Evolutionary conservation across 2,797 vertebrate genomes (phyloP), one percentile per base, ranked within the genome.

Genomic region (Gastrophryne carolinensis): DNA sequence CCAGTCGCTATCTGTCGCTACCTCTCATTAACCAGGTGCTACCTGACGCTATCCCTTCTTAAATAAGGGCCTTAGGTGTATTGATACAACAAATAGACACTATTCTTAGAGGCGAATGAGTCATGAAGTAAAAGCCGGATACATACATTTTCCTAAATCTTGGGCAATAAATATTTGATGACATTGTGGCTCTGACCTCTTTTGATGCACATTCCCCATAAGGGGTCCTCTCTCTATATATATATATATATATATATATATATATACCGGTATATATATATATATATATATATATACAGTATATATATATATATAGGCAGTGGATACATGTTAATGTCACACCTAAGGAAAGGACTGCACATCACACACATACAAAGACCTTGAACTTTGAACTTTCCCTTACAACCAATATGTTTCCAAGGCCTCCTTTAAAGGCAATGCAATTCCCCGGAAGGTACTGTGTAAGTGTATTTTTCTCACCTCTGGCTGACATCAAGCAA

Each of bases 381-480:
- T 70, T 63, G 66, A 76, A 76, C 57, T 70, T 27, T 61, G 34
- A 66, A 3, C 58, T 52, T 62, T 70, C 24, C 44, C 24, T 62
- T 35, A n/a, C 58, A 63, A n/a, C 56, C 58, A 70, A 44, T 54
- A 76, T 70, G 44, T 70, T 63, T 35, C 32, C 57, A 49, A 61
- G 34, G 44, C 12, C 29, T 24, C 9, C 41, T 57, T 70, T 9
- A 21, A 30, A 39, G 35, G 75, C 34, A 54, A 54, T 10, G 5
- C 17, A 35, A 27, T 60, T 24, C 41, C 49, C 29, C 26, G n/a
- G 17, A 35, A 44, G 66, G 35, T 66, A 70, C 49, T n/a, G 67
- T 19, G 50, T 27, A 58, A 77, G 71, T 77, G 60, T 57, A 44
- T 56, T 64, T 76, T 72, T 71, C 67, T 64, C 75, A 71, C 67